These are phyloP conservation scores for Philonicus albiceps DNA, from an alignment of 2,888 invertebrate species.

Conservation along the genomic window DNA sequence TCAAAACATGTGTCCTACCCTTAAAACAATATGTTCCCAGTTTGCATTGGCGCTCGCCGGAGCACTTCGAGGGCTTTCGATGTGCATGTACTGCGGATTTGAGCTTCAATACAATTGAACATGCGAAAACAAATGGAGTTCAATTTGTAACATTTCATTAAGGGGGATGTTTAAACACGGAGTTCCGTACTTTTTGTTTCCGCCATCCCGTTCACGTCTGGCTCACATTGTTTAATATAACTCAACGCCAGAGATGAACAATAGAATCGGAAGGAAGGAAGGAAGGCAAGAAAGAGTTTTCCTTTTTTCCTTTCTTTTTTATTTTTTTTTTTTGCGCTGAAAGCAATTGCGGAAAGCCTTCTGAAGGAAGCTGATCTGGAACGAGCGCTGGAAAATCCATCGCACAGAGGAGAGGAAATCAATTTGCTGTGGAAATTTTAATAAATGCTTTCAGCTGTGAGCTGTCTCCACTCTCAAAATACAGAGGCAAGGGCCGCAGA, in stretches of 20 bases:
- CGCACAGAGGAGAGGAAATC: conserved; percentile 36
- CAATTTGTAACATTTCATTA: conserved; percentile 48
- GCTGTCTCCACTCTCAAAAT: conserved; percentile 4
- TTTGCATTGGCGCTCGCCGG: background rate
- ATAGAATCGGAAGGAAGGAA: conserved; percentile 37
- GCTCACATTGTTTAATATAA: conserved; percentile 40
- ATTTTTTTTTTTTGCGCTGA: conserved; percentile 13
- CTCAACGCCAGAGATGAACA: conserved; percentile 40
- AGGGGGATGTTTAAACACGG: conserved; percentile 43
- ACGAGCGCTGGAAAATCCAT: conserved; percentile 21
- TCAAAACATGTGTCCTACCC: conserved; percentile 7
- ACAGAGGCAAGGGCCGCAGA: background rate
- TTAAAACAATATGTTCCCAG: conserved; percentile 22
- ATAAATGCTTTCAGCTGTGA: conserved; percentile 37
- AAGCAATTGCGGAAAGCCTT: conserved; percentile 34
- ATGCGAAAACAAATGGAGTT: conserved; percentile 46
- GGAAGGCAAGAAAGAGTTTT: conserved; percentile 8
- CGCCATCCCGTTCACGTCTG: background rate
- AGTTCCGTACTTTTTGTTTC: conserved; percentile 28
- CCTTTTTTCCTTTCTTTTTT: background rate
- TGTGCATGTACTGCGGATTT: conserved; percentile 19
- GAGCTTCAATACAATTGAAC: conserved; percentile 34
- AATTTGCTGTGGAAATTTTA: conserved; percentile 43
- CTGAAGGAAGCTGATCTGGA: conserved; percentile 16
- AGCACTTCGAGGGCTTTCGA: background rate